Evolutionary conservation across 1,140 invertebrate species (phyloP).

Genomic region (Varroa destructor): DNA sequence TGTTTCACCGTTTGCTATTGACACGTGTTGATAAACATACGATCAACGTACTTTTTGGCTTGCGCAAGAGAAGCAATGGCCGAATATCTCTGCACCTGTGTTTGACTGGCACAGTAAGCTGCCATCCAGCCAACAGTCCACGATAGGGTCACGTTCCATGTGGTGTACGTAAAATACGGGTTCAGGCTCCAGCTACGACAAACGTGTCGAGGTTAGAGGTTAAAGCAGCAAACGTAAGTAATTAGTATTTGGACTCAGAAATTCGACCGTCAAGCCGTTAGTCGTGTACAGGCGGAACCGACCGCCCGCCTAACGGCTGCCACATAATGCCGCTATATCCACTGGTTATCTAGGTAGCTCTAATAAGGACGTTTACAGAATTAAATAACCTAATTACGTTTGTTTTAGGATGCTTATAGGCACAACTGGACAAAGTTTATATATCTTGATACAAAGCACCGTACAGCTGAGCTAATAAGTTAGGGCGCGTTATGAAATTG

Average conservation of each 20-base stretch:
- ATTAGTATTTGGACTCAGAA: not conserved
- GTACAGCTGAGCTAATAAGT: too few relatives aligned
- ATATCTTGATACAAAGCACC: too few relatives aligned
- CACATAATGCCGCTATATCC: too few relatives aligned
- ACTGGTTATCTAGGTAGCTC: too few relatives aligned
- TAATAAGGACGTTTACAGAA: too few relatives aligned
- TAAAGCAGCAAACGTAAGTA: not conserved
- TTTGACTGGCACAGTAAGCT: conserved; percentile 32
- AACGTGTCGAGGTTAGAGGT: not conserved
- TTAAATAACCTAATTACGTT: too few relatives aligned
- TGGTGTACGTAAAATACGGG: conserved; percentile 30
- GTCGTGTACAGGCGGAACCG: too few relatives aligned
- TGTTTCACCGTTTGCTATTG: not conserved
- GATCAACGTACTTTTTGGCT: conserved; percentile 29
- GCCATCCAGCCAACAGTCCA: conserved; percentile 30
- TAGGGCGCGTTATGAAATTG: too few relatives aligned
- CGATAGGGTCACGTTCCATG: conserved; percentile 30
- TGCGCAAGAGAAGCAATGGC: conserved; percentile 29
- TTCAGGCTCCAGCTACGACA: conserved; percentile 29
- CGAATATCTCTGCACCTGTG: conserved; percentile 32
- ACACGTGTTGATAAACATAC: not conserved
- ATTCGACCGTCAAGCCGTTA: too few relatives aligned
- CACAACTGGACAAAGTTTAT: too few relatives aligned
- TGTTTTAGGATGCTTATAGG: too few relatives aligned
- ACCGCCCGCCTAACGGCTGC: too few relatives aligned